Conservation (phyloP, 2,113 vertebrate genomes). For the Centropristis striata region DNA sequence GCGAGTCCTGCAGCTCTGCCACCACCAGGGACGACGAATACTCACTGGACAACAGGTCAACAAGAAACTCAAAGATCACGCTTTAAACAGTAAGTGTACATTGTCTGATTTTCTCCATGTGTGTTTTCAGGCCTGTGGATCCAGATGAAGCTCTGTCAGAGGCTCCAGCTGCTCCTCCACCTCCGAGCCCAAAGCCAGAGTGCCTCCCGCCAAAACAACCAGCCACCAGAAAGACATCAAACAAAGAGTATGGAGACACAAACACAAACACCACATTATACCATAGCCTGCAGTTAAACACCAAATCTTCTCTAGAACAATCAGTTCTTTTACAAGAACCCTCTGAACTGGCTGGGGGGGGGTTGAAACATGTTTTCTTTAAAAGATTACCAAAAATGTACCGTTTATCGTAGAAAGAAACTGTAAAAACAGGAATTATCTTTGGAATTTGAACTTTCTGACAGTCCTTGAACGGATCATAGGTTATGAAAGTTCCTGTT, state of each 20-base stretch:
- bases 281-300: background rate
- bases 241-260: conserved; percentile 51
- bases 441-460: too few relatives aligned
- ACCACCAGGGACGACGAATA: conserved; percentile 23
- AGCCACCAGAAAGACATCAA: conserved; percentile 30
- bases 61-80: background rate
- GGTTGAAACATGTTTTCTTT: too few relatives aligned
- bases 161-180: conserved; percentile 11
- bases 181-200: conserved; percentile 16
- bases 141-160: conserved; percentile 38
- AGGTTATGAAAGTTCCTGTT: too few relatives aligned
- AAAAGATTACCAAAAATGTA: too few relatives aligned
- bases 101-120: background rate
- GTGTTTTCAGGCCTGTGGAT: conserved; percentile 46
- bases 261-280: background rate
- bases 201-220: conserved; percentile 3
- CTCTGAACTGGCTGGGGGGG: background rate
- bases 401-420: too few relatives aligned
- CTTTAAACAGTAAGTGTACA: background rate
- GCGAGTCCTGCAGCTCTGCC: conserved; percentile 44
- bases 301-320: background rate
- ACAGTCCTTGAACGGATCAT: too few relatives aligned
- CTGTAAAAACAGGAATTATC: too few relatives aligned
- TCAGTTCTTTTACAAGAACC: background rate
- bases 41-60: conserved; percentile 52